A percentile compares a stretch with the other conserved stretches of the same genome.
Evolutionary conservation across 2,113 vertebrate species (phyloP).

Genomic region (Axis porcinus): DNA sequence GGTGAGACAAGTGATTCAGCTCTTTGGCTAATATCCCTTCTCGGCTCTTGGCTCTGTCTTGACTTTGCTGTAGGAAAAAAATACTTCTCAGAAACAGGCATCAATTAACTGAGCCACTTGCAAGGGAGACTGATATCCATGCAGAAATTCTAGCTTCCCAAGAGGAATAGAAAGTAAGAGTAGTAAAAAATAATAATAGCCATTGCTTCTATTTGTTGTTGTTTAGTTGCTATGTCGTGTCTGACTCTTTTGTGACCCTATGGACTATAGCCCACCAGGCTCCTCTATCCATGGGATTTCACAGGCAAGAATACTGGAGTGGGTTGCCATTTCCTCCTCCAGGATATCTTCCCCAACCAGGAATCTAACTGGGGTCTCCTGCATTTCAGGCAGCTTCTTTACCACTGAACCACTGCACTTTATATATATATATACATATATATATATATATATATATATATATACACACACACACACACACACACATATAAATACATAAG

Average conservation of each 20-base stretch:
- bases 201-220: neutral
- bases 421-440: neutral
- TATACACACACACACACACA: too few relatives aligned
- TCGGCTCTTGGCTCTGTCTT: slow-evolving; percentile 8
- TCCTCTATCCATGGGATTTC: neutral
- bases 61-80: neutral
- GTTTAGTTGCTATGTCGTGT: neutral
- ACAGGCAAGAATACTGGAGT: neutral
- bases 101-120: neutral
- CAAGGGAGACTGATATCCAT: neutral
- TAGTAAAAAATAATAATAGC: neutral
- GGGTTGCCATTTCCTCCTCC: neutral
- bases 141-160: neutral
- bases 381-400: neutral
- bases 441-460: neutral
- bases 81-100: slow-evolving; percentile 23
- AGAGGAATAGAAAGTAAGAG: neutral
- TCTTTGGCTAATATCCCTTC: neutral
- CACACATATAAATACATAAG: neutral
- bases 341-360: neutral
- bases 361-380: neutral
- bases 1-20: slow-evolving; percentile 37
- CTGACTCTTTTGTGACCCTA: neutral
- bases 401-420: neutral
- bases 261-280: neutral